A percentile compares a stretch with the other conserved stretches of the same genome.
Evolutionary conservation across 2,113 vertebrate genomes (phyloP).

Genomic region (Tetrax tetrax): DNA sequence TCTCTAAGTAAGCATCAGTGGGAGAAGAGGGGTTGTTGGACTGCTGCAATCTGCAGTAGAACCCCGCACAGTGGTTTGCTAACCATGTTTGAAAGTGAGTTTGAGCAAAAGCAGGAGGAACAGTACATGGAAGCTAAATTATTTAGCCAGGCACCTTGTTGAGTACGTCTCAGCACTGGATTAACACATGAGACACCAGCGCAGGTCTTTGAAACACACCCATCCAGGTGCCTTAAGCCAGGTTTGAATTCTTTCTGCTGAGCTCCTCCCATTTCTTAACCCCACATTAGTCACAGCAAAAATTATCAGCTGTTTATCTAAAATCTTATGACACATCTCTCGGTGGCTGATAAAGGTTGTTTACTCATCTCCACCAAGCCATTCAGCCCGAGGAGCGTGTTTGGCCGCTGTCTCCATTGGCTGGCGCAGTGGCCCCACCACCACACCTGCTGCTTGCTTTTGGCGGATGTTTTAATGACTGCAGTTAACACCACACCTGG

Average conservation of each 20-base stretch:
- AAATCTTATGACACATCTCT: not conserved
- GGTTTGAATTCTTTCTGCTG: not conserved
- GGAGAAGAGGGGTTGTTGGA: not conserved
- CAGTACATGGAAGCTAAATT: not conserved
- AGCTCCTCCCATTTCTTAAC: conserved; percentile 11
- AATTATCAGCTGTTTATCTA: conserved; percentile 19
- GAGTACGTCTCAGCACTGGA: not conserved
- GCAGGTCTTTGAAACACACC: not conserved
- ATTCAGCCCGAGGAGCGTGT: not conserved
- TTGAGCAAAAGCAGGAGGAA: not conserved
- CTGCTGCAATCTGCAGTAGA: not conserved
- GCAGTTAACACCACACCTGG: not conserved
- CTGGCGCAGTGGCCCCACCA: not conserved
- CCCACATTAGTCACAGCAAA: not conserved
- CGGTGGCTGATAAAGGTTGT: not conserved
- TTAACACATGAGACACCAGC: not conserved
- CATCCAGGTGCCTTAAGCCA: not conserved
- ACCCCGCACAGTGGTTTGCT: not conserved
- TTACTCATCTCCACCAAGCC: not conserved
- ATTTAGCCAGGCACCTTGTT: not conserved
- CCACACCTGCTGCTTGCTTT: not conserved
- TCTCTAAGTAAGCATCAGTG: not conserved
- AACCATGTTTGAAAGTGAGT: not conserved
- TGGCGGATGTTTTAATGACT: not conserved
- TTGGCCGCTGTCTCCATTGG: not conserved